These are phyloP conservation scores for Whitmania pigra DNA, from an alignment of 1,140 invertebrate genomes.

Conservation along the genomic window DNA sequence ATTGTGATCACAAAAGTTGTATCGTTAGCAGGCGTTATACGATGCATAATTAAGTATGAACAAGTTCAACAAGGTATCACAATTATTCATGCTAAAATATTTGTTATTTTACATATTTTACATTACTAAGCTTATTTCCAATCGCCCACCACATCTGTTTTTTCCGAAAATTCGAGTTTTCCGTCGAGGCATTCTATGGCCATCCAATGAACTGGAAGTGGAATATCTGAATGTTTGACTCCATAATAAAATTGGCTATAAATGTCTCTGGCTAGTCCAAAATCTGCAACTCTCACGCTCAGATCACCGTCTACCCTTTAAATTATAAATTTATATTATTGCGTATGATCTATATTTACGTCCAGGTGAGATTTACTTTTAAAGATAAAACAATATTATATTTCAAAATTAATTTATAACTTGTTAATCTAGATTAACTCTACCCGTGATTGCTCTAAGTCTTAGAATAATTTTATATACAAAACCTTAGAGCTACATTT, in stretches of 20 bases:
- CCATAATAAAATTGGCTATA: constrained; percentile 36
- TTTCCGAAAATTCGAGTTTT: constrained; percentile 27
- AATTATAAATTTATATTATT: neutral
- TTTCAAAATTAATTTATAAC: no score
- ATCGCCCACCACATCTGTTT: constrained; percentile 28
- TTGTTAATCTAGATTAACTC: no score
- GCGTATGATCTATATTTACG: no score
- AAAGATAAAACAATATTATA: no score
- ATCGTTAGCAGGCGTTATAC: neutral
- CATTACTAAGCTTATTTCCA: neutral
- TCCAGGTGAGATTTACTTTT: no score
- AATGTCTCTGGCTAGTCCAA: constrained; percentile 36
- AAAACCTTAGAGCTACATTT: no score
- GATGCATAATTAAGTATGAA: neutral
- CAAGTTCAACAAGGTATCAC: neutral
- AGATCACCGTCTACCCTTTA: constrained; percentile 30
- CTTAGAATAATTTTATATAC: no score
- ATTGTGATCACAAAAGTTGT: neutral
- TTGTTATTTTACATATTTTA: neutral
- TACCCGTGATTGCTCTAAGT: no score
- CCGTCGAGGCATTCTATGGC: constrained; percentile 30
- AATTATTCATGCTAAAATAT: neutral
- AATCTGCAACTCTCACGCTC: constrained; percentile 37
- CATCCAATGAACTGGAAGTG: constrained; percentile 33
- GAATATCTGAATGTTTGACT: constrained; percentile 11